phyloP scores from a whole-genome alignment of 2,888 invertebrate species.

The Meliscaeva auricollis region DNA sequence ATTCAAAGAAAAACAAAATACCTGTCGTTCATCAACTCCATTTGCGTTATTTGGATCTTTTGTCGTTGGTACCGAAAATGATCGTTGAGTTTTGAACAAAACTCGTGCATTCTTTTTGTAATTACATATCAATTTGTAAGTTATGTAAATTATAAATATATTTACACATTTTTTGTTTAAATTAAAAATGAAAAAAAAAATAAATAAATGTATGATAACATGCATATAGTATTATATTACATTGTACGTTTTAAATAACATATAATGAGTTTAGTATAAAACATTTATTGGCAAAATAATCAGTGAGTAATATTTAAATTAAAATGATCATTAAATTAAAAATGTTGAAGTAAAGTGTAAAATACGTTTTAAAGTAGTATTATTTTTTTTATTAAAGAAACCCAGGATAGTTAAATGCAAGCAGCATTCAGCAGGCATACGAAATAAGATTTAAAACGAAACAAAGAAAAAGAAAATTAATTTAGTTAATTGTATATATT shows the following conservation, averaged over 20 bases:
- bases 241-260: conserved; percentile 24
- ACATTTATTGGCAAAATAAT: conserved; percentile 59
- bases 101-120: conserved; percentile 87
- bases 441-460: conserved; percentile 75
- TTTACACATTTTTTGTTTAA: conserved; percentile 35
- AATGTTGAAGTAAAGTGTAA: conserved; percentile 8
- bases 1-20: conserved; percentile 77
- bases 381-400: conserved; percentile 66
- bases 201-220: conserved; percentile 50
- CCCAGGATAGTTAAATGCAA: conserved; percentile 79
- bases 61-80: conserved; percentile 96
- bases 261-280: conserved; percentile 35
- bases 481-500: conserved; percentile 21
- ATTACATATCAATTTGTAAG: conserved; percentile 77
- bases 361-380: conserved; percentile 37
- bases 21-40: conserved; percentile 84
- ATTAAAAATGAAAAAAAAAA: not conserved
- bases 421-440: conserved; percentile 83
- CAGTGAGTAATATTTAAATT: conserved; percentile 23
- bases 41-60: conserved; percentile 87
- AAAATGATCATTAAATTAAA: conserved; percentile 7
- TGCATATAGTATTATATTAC: conserved; percentile 45
- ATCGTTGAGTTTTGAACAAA: conserved; percentile 96
- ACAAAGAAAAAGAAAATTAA: conserved; percentile 65
- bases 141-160: conserved; percentile 34